phyloP scores from a whole-genome alignment of 2,113 vertebrate species.

The Cyprinodon tularosa region DNA sequence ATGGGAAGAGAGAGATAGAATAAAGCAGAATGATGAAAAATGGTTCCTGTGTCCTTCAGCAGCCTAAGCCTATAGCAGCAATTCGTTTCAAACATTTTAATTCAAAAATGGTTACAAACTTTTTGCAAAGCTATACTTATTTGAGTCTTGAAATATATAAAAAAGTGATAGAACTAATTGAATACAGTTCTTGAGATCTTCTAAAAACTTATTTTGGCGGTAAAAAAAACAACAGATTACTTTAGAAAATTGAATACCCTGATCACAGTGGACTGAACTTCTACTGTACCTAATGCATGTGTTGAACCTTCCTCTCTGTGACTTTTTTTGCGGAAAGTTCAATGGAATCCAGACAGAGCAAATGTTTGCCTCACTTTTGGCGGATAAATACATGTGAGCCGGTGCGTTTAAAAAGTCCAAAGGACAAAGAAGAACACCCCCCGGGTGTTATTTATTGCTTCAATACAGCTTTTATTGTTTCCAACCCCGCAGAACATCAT shows the following conservation, averaged over 20 bases:
- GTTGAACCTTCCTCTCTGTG: no score
- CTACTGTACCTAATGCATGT: no score
- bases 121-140: no score
- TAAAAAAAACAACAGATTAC: background rate
- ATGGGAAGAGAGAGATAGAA: no score
- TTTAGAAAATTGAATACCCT: background rate
- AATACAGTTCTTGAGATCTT: no score
- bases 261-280: background rate
- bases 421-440: background rate
- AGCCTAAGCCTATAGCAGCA: no score
- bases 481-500: background rate
- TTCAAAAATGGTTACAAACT: no score
- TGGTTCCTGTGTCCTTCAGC: no score
- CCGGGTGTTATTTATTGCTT: background rate
- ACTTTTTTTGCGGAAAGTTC: background rate
- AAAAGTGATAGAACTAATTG: background rate
- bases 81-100: no score
- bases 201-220: background rate
- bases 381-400: background rate
- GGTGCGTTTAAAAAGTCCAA: conserved; percentile 7
- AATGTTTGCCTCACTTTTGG: background rate
- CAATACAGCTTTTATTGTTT: background rate
- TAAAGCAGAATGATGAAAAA: no score
- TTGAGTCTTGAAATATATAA: no score
- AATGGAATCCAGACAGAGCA: background rate